Percentiles rank a stretch among this genome's conserved stretches.
These are phyloP conservation scores for Sterrhoptilus dennistouni DNA, from an alignment of 2,113 vertebrate genomes.

Conservation along the genomic window DNA sequence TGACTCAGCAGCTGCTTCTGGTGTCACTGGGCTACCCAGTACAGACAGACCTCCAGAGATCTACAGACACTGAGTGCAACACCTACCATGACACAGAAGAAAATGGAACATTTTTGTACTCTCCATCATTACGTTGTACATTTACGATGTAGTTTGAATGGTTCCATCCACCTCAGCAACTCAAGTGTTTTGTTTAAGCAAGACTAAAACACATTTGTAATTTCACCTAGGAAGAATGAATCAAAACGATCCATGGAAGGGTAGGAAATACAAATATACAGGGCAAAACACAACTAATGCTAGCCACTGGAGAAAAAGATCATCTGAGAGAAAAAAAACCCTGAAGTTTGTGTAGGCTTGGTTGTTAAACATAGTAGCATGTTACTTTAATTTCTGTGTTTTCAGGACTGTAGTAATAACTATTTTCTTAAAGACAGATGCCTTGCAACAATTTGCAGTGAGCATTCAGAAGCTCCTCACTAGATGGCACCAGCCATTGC, in stretches of 20 bases:
- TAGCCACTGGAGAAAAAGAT: not conserved
- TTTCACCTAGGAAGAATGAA: not conserved
- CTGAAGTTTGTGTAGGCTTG: not conserved
- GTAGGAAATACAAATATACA: not conserved
- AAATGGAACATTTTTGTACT: not conserved
- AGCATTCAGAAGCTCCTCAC: constrained; percentile 25
- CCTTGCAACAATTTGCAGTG: not conserved
- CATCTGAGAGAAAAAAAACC: not conserved
- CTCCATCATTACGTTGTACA: not conserved
- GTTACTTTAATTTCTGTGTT: not conserved
- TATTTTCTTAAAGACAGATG: not conserved
- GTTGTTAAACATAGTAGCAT: not conserved
- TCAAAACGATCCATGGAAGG: not conserved
- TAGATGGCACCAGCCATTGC: constrained; percentile 54
- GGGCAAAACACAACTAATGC: not conserved
- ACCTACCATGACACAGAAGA: not conserved
- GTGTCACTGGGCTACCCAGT: not conserved
- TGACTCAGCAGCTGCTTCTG: not conserved
- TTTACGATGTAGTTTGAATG: not conserved
- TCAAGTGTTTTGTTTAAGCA: not conserved
- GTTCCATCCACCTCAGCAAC: not conserved
- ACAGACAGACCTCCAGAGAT: not conserved
- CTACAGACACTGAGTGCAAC: not conserved
- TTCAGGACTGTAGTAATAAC: not conserved
- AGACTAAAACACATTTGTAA: not conserved